phyloP scores from a whole-genome alignment of 2,888 invertebrate species.

The Phyto melanocephala region DNA sequence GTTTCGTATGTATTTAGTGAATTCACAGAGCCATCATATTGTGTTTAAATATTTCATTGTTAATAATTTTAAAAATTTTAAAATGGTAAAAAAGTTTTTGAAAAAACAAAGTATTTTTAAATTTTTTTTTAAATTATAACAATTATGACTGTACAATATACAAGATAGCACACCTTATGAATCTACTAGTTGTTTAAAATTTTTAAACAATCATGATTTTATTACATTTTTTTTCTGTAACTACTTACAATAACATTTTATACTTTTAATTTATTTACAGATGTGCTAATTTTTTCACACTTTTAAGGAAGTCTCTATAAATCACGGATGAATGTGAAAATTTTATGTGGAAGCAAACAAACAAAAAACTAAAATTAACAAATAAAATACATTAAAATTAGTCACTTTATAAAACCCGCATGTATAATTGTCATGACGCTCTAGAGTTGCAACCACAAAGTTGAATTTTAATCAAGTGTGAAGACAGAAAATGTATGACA shows the following conservation, averaged over 20 bases:
- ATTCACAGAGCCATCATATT: too few relatives aligned
- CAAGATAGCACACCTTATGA: too few relatives aligned
- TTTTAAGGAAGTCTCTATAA: constrained; percentile 29
- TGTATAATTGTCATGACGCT: background rate
- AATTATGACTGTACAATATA: too few relatives aligned
- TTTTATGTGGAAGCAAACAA: background rate
- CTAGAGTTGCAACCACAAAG: background rate
- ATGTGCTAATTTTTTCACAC: background rate
- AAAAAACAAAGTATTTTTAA: too few relatives aligned
- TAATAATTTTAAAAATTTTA: too few relatives aligned
- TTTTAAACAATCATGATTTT: constrained; percentile 14
- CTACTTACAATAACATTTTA: too few relatives aligned
- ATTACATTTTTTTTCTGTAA: background rate
- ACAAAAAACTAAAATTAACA: background rate
- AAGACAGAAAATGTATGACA: background rate
- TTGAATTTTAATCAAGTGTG: constrained; percentile 6
- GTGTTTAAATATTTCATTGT: too few relatives aligned
- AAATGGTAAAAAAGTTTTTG: too few relatives aligned
- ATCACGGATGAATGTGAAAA: constrained; percentile 8
- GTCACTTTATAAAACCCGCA: constrained; percentile 17
- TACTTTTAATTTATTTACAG: background rate
- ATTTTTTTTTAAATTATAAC: too few relatives aligned
- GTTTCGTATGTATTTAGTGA: too few relatives aligned
- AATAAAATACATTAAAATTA: background rate
- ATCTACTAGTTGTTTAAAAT: too few relatives aligned